Conservation (phyloP, 2,797 vertebrate species). For the Xerus rutilus region DNA sequence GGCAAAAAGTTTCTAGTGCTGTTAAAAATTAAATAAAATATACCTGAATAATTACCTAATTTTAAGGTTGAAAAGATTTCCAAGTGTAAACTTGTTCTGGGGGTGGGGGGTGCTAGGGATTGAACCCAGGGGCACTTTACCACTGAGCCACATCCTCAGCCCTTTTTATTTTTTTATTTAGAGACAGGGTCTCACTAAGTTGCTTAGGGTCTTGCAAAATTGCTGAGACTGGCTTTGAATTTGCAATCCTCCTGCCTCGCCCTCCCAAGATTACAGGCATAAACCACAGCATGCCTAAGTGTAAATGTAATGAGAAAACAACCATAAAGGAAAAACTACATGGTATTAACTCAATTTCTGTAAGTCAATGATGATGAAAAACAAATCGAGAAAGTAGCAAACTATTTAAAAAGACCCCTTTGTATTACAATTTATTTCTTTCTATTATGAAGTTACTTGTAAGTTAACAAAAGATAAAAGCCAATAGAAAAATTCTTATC, state of each 20-base stretch:
- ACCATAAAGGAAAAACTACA: not conserved
- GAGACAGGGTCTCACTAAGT: too few species aligned
- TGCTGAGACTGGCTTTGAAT: too few species aligned
- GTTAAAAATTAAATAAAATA: not conserved
- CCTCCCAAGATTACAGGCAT: too few species aligned
- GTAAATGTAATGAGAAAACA: not conserved
- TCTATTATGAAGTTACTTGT: not conserved
- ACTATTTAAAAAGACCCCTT: not conserved
- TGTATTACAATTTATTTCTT: not conserved
- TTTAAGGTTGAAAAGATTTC: not conserved
- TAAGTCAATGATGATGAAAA: not conserved
- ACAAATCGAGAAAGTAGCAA: not conserved
- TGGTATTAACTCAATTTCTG: not conserved
- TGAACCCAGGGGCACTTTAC: too few species aligned
- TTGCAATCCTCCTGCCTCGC: too few species aligned
- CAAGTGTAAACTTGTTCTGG: not conserved
- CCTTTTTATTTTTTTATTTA: too few species aligned
- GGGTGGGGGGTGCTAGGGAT: too few species aligned
- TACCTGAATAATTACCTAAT: not conserved
- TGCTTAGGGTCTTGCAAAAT: too few species aligned
- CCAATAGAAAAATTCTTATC: not conserved
- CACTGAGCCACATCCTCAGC: too few species aligned
- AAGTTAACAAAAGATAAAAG: conserved; percentile 27
- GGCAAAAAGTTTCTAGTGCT: not conserved
- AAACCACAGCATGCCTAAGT: too few species aligned